These are phyloP conservation scores for Asobara japonica DNA, from an alignment of 1,140 invertebrate genomes.

Conservation along the genomic window DNA sequence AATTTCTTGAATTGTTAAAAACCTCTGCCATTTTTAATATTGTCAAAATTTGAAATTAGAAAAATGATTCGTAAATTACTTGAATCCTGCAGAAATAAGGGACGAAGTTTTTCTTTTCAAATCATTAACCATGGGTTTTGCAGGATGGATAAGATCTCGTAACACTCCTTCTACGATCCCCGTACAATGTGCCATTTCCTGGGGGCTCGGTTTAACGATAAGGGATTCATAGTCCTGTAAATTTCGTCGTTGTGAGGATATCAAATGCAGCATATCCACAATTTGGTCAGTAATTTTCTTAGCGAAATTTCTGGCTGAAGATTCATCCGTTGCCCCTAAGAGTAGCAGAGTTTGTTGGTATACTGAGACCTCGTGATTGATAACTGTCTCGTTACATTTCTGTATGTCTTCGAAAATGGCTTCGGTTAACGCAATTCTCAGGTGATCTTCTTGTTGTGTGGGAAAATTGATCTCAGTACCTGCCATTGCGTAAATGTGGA, in stretches of 20 bases:
- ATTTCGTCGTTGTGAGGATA: constrained; percentile 50
- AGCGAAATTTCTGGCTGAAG: constrained; percentile 45
- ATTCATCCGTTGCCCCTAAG: constrained; percentile 50
- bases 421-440: constrained; percentile 66
- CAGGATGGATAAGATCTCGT: constrained; percentile 65
- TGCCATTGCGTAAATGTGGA: constrained; percentile 72
- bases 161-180: constrained; percentile 68
- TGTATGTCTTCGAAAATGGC: constrained; percentile 72
- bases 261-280: constrained; percentile 48
- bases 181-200: constrained; percentile 58
- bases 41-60: background rate
- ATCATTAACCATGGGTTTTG: constrained; percentile 65
- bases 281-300: constrained; percentile 50
- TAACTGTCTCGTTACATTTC: constrained; percentile 47
- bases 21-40: background rate
- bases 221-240: constrained; percentile 57
- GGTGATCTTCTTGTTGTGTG: constrained; percentile 66
- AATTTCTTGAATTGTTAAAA: too few species aligned
- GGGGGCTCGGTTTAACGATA: constrained; percentile 51
- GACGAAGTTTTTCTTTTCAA: constrained; percentile 66
- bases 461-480: constrained; percentile 70
- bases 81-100: constrained; percentile 61
- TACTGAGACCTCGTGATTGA: constrained; percentile 46
- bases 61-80: constrained; percentile 52
- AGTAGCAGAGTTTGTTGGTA: constrained; percentile 58